phyloP scores from a whole-genome alignment of 1,140 invertebrate species.

The Macrobrachium rosenbergii region DNA sequence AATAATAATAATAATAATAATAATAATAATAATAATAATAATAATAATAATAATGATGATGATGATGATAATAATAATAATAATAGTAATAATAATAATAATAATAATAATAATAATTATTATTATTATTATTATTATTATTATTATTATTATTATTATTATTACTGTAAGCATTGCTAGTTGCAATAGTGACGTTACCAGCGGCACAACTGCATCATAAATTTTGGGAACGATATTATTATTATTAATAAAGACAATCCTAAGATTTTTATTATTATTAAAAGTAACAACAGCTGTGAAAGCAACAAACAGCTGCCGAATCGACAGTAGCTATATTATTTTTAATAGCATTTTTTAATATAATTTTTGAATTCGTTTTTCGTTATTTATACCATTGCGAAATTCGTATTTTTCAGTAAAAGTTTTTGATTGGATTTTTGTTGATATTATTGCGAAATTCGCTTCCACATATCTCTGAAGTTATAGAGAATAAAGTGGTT shows the following conservation, averaged over 20 bases:
- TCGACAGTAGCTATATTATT: too few species aligned
- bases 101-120: not conserved
- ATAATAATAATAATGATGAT: not conserved
- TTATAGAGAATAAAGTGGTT: too few species aligned
- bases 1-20: not conserved
- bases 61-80: not conserved
- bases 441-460: too few species aligned
- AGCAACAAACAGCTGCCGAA: too few species aligned
- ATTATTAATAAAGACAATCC: not conserved
- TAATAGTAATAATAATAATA: constrained; percentile 13
- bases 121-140: constrained; percentile 17
- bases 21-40: not conserved
- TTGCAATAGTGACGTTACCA: too few species aligned
- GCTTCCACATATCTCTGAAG: too few species aligned
- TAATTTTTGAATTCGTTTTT: too few species aligned
- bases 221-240: not conserved
- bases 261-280: not conserved
- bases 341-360: too few species aligned
- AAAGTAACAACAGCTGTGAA: too few species aligned
- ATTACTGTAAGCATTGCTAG: not conserved
- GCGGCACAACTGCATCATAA: not conserved
- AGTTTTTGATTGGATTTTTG: too few species aligned
- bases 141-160: constrained; percentile 35
- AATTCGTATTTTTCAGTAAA: too few species aligned
- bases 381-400: too few species aligned